These are phyloP conservation scores for Oryzias celebensis DNA, from an alignment of 2,113 vertebrate genomes.

Conservation along the genomic window DNA sequence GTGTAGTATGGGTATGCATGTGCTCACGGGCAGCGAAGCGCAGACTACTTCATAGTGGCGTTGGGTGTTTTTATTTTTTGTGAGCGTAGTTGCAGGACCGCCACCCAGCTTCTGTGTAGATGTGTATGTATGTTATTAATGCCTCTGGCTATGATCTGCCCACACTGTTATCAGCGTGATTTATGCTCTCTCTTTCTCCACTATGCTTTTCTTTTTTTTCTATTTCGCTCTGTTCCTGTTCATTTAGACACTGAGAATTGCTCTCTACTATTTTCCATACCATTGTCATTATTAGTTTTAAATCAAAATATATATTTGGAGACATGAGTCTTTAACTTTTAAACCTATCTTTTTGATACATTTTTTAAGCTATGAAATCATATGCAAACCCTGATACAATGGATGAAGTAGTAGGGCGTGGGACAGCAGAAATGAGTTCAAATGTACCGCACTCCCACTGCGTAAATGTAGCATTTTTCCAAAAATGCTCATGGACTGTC, in stretches of 20 bases:
- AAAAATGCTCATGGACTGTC: conserved; percentile 9
- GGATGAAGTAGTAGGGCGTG: conserved; percentile 26
- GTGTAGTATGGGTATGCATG: conserved; percentile 7
- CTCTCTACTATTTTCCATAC: conserved; percentile 20
- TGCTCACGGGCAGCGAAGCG: conserved; percentile 16
- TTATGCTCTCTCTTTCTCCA: conserved; percentile 60
- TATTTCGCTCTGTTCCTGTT: conserved; percentile 33
- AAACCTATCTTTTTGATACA: conserved; percentile 19
- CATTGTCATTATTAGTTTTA: not conserved
- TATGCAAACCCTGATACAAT: conserved; percentile 38
- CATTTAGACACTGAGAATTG: conserved; percentile 41
- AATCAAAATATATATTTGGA: too few species aligned
- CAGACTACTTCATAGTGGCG: conserved; percentile 47
- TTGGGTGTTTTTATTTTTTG: conserved; percentile 49
- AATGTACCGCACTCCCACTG: conserved; percentile 39
- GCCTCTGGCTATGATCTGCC: conserved; percentile 68
- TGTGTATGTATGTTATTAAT: conserved; percentile 68
- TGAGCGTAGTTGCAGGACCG: conserved; percentile 46
- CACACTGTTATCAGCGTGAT: conserved; percentile 69
- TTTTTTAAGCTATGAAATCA: conserved; percentile 59
- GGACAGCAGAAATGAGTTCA: conserved; percentile 41
- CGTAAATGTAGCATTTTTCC: conserved; percentile 13
- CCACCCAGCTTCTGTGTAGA: conserved; percentile 38
- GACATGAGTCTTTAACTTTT: conserved; percentile 11
- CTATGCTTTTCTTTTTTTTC: conserved; percentile 45